phyloP scores from a whole-genome alignment of 2,113 vertebrate genomes.

The Lophura nycthemera region DNA sequence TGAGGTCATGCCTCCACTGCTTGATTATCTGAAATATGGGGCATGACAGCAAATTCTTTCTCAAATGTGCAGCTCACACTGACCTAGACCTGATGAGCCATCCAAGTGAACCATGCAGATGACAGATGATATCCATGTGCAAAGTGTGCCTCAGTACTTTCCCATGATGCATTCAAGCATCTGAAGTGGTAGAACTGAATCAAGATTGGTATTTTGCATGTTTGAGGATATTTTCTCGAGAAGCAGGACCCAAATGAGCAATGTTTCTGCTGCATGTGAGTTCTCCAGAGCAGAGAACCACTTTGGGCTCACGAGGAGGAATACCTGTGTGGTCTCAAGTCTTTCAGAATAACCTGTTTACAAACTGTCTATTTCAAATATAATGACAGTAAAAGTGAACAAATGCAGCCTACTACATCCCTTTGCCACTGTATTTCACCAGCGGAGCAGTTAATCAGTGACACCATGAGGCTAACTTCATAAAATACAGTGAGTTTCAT shows the following conservation, averaged over 20 bases:
- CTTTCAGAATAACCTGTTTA: neutral
- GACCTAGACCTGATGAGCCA: neutral
- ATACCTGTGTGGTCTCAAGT: fast-evolving
- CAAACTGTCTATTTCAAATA: neutral
- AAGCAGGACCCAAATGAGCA: neutral
- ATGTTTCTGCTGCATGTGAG: neutral
- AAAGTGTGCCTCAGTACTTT: neutral
- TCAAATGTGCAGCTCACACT: neutral
- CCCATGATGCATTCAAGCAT: neutral
- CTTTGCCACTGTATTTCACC: neutral
- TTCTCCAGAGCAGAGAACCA: fast-evolving
- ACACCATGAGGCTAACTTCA: constrained; percentile 6
- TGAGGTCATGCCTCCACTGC: neutral
- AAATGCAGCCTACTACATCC: neutral
- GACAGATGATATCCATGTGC: neutral
- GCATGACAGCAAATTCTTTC: neutral
- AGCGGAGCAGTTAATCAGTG: neutral
- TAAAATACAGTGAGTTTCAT: neutral
- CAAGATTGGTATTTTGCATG: neutral
- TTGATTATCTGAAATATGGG: neutral
- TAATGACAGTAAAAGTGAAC: neutral
- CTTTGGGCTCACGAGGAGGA: neutral
- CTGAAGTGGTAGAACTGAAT: neutral
- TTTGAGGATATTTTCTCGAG: neutral
- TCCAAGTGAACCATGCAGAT: neutral